Evolutionary conservation across 2,888 invertebrate genomes (phyloP).

Genomic region (Lottia scabra): DNA sequence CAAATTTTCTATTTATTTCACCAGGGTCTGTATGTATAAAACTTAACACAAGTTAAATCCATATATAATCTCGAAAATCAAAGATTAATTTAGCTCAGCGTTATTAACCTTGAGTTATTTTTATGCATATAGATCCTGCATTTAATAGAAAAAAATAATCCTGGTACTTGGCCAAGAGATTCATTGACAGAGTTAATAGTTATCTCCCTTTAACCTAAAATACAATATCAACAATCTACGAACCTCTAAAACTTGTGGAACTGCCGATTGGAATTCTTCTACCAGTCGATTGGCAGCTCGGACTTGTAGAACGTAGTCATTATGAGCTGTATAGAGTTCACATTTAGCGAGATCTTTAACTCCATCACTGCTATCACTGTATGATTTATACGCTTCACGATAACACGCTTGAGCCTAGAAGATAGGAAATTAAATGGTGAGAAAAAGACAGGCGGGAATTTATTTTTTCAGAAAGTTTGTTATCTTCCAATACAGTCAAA

Average conservation of each 20-base stretch:
- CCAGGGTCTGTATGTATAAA: no score
- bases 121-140: no score
- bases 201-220: background rate
- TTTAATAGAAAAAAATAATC: no score
- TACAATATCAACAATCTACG: slow-evolving; percentile 23
- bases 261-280: slow-evolving; percentile 86
- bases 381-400: slow-evolving; percentile 84
- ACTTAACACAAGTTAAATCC: no score
- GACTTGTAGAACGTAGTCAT: slow-evolving; percentile 91
- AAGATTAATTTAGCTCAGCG: no score
- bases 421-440: slow-evolving; percentile 15
- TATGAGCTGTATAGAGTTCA: slow-evolving; percentile 86
- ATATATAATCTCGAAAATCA: no score
- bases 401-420: slow-evolving; percentile 88
- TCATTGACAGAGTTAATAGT: no score
- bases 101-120: no score
- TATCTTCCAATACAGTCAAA: no score
- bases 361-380: background rate
- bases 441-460: slow-evolving; percentile 17
- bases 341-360: slow-evolving; percentile 73
- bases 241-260: slow-evolving; percentile 88
- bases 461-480: no score
- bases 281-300: slow-evolving; percentile 93
- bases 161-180: no score
- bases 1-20: no score